Base-by-base conservation (phyloP, 1,140 invertebrate species). In the Tetragnatha versicolor region DNA sequence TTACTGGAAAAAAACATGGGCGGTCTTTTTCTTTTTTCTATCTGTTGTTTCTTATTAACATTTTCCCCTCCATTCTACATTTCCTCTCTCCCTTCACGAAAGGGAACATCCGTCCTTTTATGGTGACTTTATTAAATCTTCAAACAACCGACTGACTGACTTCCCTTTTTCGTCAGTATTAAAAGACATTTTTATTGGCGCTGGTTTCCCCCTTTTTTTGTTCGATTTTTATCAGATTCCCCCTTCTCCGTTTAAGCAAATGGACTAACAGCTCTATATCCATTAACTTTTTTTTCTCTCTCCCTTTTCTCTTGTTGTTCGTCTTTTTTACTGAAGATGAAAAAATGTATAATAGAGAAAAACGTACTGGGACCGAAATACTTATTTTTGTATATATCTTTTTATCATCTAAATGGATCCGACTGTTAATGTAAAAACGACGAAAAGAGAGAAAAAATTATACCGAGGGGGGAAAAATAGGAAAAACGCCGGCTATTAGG, bases 61-160 rank as follows among this genome's bases (percentile, higher is more conserved):
- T 58, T 73, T 60, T 33, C 7, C 39, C 2, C 37, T 65, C 20
- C 27, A 20, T 63, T 63, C 25, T n/a, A 42, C 27, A 29, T 73
- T 70, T 60, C n/a, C n/a, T n/a, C n/a, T n/a, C 60, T 73, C 47
- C 69, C 63, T 45, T 60, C 53, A 60, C 55, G 58, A 37, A 58
- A 68, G 12, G 6, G 27, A 63, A 77, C 60, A 77, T 77, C 73
- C 42, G 73, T 37, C 42, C 45, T 25, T 65, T 77, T 77, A 77
- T 66, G 60, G 61, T 39, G 61, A 77, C 60, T 77, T 77, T 77
- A 77, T 77, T 77, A 77, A 77, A 66, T 77, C 73, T 77, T 77
- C 47, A 33, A 29, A 65, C 47, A 65, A 61, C 39, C 55, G 37
- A 60, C 55, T 49, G n/a, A 17, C 14, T 12, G 6, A 7, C 10